phyloP scores from a whole-genome alignment of 2,888 invertebrate genomes.

The Plagiodera versicolora region DNA sequence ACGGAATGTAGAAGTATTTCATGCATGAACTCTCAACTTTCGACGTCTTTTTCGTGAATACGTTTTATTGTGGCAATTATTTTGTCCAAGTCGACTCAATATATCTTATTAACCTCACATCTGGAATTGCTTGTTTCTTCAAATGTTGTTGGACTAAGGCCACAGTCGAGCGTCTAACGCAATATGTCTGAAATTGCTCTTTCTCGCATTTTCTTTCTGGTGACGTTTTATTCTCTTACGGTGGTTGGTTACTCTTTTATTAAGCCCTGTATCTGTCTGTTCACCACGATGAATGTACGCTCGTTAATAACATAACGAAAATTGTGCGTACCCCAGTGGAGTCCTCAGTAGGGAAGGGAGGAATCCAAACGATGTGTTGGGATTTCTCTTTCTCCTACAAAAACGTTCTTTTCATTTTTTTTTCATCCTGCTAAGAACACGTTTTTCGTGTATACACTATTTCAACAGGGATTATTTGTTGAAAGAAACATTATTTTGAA shows the following conservation, averaged over 20 bases:
- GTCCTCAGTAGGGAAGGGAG: background rate
- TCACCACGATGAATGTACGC: constrained; percentile 46
- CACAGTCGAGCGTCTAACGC: constrained; percentile 34
- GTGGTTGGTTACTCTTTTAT: constrained; percentile 50
- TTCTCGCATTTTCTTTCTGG: constrained; percentile 40
- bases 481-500: too few relatives aligned
- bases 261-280: constrained; percentile 50
- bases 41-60: background rate
- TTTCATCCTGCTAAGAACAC: too few relatives aligned
- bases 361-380: constrained; percentile 10
- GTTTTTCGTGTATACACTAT: too few relatives aligned
- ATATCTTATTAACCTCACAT: constrained; percentile 19
- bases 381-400: constrained; percentile 10
- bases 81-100: constrained; percentile 13
- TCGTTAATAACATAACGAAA: constrained; percentile 50
- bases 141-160: constrained; percentile 24
- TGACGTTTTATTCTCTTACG: constrained; percentile 47
- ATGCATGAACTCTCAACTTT: background rate
- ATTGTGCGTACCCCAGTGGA: constrained; percentile 33
- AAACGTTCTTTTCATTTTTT: too few relatives aligned
- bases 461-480: too few relatives aligned
- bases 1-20: background rate
- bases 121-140: constrained; percentile 25
- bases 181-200: constrained; percentile 45
- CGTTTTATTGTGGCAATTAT: background rate